A percentile compares a stretch with the other conserved stretches of the same genome.
phyloP scores from a whole-genome alignment of 1,140 invertebrate genomes.

The Heliothis subflexa region DNA sequence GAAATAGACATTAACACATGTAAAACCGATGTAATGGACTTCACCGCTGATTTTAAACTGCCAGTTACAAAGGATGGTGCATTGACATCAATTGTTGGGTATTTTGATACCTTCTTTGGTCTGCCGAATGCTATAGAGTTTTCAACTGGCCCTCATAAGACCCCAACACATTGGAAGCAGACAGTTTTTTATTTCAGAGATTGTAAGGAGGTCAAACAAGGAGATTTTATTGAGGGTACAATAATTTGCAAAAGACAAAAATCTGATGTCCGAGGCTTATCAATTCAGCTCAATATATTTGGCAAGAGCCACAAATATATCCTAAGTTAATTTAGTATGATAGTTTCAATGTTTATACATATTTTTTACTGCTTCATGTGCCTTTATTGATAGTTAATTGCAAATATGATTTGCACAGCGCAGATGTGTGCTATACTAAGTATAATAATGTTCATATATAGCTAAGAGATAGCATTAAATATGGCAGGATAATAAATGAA shows the following conservation, averaged over 20 bases:
- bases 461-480: slow-evolving; percentile 40
- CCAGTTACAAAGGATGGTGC: slow-evolving; percentile 90
- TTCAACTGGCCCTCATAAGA: slow-evolving; percentile 91
- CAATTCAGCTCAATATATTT: slow-evolving; percentile 81
- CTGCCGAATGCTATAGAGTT: slow-evolving; percentile 89
- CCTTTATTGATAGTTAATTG: slow-evolving; percentile 22
- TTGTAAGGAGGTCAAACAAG: slow-evolving; percentile 90
- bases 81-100: slow-evolving; percentile 96
- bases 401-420: slow-evolving; percentile 31
- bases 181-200: slow-evolving; percentile 95
- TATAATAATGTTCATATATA: slow-evolving; percentile 40
- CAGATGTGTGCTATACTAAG: neutral
- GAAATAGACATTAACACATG: slow-evolving; percentile 94
- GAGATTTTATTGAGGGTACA: slow-evolving; percentile 89
- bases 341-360: slow-evolving; percentile 13
- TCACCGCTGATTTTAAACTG: slow-evolving; percentile 92
- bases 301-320: slow-evolving; percentile 83
- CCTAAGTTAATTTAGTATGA: slow-evolving; percentile 67
- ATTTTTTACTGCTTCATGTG: slow-evolving; percentile 10
- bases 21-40: slow-evolving; percentile 92
- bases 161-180: slow-evolving; percentile 98
- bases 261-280: slow-evolving; percentile 78
- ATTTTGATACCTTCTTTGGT: slow-evolving; percentile 97
- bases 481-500: slow-evolving; percentile 16
- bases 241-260: slow-evolving; percentile 87